phyloP scores from a whole-genome alignment of 2,113 vertebrate species.

The Notothenia rossii region DNA sequence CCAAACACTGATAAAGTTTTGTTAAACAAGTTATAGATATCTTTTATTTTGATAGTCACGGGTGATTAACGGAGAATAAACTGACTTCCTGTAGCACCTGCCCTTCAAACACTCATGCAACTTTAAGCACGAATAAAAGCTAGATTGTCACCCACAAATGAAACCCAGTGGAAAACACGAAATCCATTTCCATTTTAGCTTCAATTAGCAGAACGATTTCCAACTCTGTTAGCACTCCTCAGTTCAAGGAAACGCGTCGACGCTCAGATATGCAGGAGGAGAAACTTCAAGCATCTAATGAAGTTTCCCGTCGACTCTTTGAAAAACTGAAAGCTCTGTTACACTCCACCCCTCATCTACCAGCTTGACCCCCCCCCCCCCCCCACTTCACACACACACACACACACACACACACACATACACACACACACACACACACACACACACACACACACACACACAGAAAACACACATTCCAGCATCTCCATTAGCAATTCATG shows the following conservation, averaged over 20 bases:
- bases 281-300: conserved; percentile 73
- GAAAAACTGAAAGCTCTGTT: conserved; percentile 75
- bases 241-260: conserved; percentile 16
- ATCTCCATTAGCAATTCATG: conserved; percentile 86
- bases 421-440: conserved; percentile 41
- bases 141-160: not conserved
- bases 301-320: conserved; percentile 78
- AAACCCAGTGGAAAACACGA: not conserved
- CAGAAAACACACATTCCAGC: conserved; percentile 82
- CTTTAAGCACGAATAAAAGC: not conserved
- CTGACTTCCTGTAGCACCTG: not conserved
- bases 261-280: conserved; percentile 50
- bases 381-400: conserved; percentile 36
- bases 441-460: conserved; percentile 55
- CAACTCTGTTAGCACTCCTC: conserved; percentile 13
- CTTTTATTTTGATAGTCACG: conserved; percentile 9
- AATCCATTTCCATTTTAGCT: conserved; percentile 47
- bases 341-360: conserved; percentile 65
- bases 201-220: conserved; percentile 38
- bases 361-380: conserved; percentile 67
- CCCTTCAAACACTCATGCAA: not conserved
- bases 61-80: not conserved
- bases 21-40: not conserved
- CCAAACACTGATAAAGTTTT: not conserved
- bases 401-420: conserved; percentile 62